phyloP scores from a whole-genome alignment of 2,888 invertebrate genomes.

The Operophtera brumata region DNA sequence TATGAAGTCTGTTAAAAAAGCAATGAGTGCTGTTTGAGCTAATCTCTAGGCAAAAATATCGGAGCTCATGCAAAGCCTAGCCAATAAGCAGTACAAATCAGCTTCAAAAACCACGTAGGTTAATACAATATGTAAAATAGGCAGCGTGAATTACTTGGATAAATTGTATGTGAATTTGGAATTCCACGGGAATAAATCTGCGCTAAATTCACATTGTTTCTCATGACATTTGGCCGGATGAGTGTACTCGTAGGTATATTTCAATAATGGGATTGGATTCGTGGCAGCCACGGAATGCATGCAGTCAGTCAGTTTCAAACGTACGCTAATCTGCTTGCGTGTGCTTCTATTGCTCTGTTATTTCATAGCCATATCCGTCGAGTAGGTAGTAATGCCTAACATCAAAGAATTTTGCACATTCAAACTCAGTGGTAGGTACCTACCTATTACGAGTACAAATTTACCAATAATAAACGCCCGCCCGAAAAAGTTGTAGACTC shows the following conservation, averaged over 20 bases:
- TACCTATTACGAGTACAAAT: too few species aligned
- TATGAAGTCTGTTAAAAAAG: too few species aligned
- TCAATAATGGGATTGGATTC: conserved; percentile 22
- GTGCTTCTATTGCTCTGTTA: conserved; percentile 8
- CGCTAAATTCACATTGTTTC: conserved; percentile 18
- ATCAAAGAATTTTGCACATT: too few species aligned
- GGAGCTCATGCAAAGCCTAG: too few species aligned
- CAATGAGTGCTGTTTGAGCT: too few species aligned
- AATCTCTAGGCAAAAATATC: too few species aligned
- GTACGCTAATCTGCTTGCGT: conserved; percentile 13
- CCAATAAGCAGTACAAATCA: neutral
- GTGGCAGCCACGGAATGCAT: conserved; percentile 10
- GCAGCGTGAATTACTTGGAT: neutral
- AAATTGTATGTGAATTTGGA: conserved; percentile 8
- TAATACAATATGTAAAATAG: neutral
- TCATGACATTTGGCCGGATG: conserved; percentile 24
- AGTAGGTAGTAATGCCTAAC: too few species aligned
- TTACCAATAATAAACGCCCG: too few species aligned
- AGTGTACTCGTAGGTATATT: too few species aligned
- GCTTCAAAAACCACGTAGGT: neutral
- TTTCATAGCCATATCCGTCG: conserved; percentile 3
- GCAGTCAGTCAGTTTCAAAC: conserved; percentile 11
- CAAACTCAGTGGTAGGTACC: too few species aligned
- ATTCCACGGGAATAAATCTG: conserved; percentile 16
- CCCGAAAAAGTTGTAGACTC: too few species aligned